A percentile compares a stretch with the other conserved stretches of the same genome.
These are phyloP conservation scores for Carposina sasakii DNA, from an alignment of 1,140 invertebrate species.

Conservation along the genomic window DNA sequence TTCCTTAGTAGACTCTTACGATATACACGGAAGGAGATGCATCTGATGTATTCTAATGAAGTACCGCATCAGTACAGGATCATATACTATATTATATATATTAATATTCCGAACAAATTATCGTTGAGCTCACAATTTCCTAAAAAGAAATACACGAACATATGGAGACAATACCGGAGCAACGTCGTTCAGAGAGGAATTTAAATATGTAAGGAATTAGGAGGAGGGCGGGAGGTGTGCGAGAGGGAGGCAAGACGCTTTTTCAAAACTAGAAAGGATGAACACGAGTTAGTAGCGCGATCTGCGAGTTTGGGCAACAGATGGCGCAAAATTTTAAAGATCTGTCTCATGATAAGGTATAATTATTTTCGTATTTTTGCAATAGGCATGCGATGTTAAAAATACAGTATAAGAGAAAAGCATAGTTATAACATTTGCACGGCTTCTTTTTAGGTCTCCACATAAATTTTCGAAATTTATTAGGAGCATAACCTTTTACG, in stretches of 20 bases:
- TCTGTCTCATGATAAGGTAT: slow-evolving; percentile 47
- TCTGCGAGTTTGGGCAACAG: slow-evolving; percentile 35
- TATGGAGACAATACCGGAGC: slow-evolving; percentile 66
- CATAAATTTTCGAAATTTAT: too few relatives aligned
- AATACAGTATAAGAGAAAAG: too few relatives aligned
- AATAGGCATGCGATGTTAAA: too few relatives aligned
- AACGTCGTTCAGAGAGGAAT: slow-evolving; percentile 65
- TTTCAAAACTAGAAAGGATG: slow-evolving; percentile 71
- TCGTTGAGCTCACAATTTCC: too few relatives aligned
- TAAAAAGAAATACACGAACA: slow-evolving; percentile 38
- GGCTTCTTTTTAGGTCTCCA: too few relatives aligned
- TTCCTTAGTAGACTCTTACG: too few relatives aligned
- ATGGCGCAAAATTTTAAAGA: slow-evolving; percentile 34
- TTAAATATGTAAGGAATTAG: slow-evolving; percentile 72
- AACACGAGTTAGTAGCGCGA: slow-evolving; percentile 69
- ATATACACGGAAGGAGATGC: too few relatives aligned
- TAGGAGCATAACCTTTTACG: too few relatives aligned
- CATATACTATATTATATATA: slow-evolving; percentile 51
- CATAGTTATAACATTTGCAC: too few relatives aligned
- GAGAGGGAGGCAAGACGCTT: slow-evolving; percentile 37
- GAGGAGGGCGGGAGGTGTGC: slow-evolving; percentile 28
- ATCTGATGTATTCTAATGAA: too few relatives aligned
- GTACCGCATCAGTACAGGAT: too few relatives aligned
- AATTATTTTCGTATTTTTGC: too few relatives aligned
- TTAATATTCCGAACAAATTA: slow-evolving; percentile 26